Evolutionary conservation across 2,113 vertebrate genomes (phyloP).

Genomic region (Atherinomorus stipes): DNA sequence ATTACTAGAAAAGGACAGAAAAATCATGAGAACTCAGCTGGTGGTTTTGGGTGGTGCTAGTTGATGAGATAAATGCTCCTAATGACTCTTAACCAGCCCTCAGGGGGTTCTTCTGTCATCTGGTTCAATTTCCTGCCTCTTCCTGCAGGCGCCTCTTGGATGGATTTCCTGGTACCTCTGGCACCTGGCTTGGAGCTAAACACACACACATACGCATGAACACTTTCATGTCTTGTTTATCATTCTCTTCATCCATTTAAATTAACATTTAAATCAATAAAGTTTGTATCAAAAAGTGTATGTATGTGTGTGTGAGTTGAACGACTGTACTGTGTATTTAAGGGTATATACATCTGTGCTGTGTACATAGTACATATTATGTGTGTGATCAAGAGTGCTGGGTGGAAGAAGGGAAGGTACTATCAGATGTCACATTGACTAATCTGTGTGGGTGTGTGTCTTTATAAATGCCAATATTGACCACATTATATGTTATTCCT

Average conservation of each 20-base stretch:
- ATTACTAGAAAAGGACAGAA: not conserved
- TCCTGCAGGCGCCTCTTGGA: slow-evolving; percentile 46
- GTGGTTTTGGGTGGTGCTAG: slow-evolving; percentile 24
- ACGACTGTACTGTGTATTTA: not conserved
- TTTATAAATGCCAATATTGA: slow-evolving; percentile 28
- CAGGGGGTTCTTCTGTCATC: slow-evolving; percentile 45
- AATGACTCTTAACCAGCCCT: slow-evolving; percentile 46
- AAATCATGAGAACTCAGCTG: slow-evolving; percentile 9
- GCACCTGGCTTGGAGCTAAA: slow-evolving; percentile 20
- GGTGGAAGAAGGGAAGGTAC: not conserved
- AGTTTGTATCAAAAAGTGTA: slow-evolving; percentile 26
- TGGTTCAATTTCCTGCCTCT: slow-evolving; percentile 55
- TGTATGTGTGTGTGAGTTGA: not conserved
- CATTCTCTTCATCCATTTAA: slow-evolving; percentile 5
- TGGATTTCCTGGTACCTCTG: slow-evolving; percentile 52
- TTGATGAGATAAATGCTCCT: slow-evolving; percentile 39
- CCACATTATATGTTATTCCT: not conserved
- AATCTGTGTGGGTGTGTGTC: slow-evolving; percentile 16
- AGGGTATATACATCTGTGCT: not conserved
- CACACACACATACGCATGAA: not conserved
- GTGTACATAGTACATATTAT: not conserved
- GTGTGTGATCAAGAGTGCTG: not conserved
- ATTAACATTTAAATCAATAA: slow-evolving; percentile 46
- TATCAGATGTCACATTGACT: slow-evolving; percentile 37
- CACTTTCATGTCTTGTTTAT: not conserved